These are phyloP conservation scores for Cephalopachus bancanus DNA, from an alignment of 2,797 vertebrate species.

Conservation along the genomic window DNA sequence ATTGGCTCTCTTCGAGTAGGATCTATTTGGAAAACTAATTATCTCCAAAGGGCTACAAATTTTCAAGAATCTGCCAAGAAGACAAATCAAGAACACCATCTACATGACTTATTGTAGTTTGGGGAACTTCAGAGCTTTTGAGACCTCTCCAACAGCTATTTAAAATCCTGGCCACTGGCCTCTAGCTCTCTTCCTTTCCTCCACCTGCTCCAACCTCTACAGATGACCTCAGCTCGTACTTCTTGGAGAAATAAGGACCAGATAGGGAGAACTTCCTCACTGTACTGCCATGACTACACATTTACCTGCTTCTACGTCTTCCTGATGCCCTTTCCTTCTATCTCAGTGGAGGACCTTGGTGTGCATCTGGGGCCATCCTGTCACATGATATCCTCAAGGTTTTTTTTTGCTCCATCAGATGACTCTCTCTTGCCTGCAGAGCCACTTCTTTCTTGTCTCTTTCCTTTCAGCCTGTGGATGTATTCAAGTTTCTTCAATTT, in stretches of 20 bases:
- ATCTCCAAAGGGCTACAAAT: slow-evolving; percentile 79
- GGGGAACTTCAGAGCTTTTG: slow-evolving; percentile 93
- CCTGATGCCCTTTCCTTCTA: background rate
- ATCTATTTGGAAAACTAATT: slow-evolving; percentile 83
- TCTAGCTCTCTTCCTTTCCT: background rate
- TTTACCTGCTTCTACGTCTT: background rate
- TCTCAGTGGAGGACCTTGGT: background rate
- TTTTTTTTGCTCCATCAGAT: background rate
- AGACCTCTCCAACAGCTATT: slow-evolving; percentile 93
- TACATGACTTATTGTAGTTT: slow-evolving; percentile 91
- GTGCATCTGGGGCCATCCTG: background rate
- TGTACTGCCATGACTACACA: background rate
- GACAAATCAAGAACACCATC: slow-evolving; percentile 77
- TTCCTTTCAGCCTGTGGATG: background rate
- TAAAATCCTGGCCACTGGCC: background rate
- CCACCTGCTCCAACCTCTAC: background rate
- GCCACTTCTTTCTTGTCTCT: background rate
- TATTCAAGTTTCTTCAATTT: background rate
- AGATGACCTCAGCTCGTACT: slow-evolving; percentile 29
- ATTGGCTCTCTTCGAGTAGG: slow-evolving; percentile 56
- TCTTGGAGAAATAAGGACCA: slow-evolving; percentile 19
- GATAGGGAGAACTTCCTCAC: background rate
- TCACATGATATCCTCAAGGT: background rate
- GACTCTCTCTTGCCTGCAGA: background rate
- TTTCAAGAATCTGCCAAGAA: slow-evolving; percentile 79